Conservation (phyloP, 2,888 invertebrate species). For the Lithodes maja region DNA sequence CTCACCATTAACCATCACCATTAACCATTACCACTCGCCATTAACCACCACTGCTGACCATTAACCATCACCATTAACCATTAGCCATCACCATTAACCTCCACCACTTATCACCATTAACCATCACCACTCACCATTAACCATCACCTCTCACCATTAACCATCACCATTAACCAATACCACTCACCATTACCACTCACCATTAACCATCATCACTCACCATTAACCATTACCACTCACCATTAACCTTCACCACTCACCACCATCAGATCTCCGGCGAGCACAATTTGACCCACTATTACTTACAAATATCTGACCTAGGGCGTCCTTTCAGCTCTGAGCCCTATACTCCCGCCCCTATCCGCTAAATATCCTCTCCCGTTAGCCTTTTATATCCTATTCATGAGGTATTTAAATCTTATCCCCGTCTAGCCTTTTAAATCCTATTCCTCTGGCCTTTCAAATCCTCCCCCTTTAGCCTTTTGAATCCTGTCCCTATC, state of each 20-base stretch:
- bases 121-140: too few relatives aligned
- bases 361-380: background rate
- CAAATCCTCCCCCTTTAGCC: background rate
- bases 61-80: too few relatives aligned
- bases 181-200: too few relatives aligned
- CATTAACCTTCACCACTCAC: background rate
- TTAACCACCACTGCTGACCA: background rate
- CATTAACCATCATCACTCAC: too few relatives aligned
- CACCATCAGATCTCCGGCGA: background rate
- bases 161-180: too few relatives aligned
- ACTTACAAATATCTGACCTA: constrained; percentile 17
- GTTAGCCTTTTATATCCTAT: constrained; percentile 13
- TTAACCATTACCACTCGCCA: background rate
- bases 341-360: constrained; percentile 53
- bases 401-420: background rate
- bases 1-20: background rate
- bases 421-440: background rate
- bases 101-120: too few relatives aligned
- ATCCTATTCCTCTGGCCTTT: background rate
- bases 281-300: background rate
- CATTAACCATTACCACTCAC: too few relatives aligned
- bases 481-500: background rate
- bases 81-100: too few relatives aligned
- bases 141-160: too few relatives aligned
- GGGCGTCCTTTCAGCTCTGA: constrained; percentile 46